Base-by-base conservation (phyloP, 2,797 vertebrate species). In the Sebastes diaconus region DNA sequence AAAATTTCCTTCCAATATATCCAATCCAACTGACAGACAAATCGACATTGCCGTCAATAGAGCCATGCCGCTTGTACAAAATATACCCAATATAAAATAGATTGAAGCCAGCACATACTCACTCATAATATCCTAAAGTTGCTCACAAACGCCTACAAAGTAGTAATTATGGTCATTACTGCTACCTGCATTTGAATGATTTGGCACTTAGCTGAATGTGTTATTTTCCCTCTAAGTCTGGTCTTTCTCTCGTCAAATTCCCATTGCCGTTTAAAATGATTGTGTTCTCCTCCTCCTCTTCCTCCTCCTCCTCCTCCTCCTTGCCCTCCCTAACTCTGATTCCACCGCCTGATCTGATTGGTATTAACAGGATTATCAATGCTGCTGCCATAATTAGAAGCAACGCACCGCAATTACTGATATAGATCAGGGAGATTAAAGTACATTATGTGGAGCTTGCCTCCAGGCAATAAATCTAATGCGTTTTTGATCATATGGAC, bases 281-380 rank as follows among this genome's bases (percentile, higher is more conserved):
- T 87, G 46, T 66, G 30, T 80, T 81, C 73, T 84, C 50, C 60
- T 54, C 46, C 74, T 88, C 82, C 73, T 84, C 77, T 87, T 50
- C 50, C 73, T 87, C 80, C 25, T 88, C 29, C 73, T 88, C 86
- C 76, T 77, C 79, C 58, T 50, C 87, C 54, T 58, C 25, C 80
- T 77, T 67, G 39, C 78, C 75, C 82, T 89, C 76, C 83, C 81
- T 72, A 22, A 88, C 75, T 78, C 86, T 76, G 85, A 84, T 70
- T 92, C 76, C 81, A 63, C 80, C 32, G 71, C 86, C 78, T 92
- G 42, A 93, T 95, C 93, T 94, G 93, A 92, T 92, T 88, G 88
- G 92, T 92, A 94, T 95, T 95, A 95, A 95, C 83, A 88, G 94
- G 94, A 95, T 95, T 95, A 94, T 94, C 90, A 92, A 85, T 94